Evolutionary conservation across 1,140 invertebrate species (phyloP).

Genomic region (Drosophila littoralis): DNA sequence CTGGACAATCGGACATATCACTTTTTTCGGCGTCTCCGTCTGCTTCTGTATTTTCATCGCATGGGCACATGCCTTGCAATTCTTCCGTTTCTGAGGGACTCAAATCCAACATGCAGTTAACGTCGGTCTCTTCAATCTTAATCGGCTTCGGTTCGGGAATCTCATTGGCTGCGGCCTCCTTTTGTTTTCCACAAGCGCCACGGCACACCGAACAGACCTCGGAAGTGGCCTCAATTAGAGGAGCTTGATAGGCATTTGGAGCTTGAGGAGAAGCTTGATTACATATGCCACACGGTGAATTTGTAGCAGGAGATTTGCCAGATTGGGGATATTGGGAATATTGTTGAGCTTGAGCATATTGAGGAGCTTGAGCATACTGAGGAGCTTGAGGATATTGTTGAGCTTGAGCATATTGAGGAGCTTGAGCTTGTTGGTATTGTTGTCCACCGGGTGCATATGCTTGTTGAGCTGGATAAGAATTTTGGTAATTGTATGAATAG

Average conservation of each 20-base stretch:
- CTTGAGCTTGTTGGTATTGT: not conserved
- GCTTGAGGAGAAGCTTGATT: too few relatives aligned
- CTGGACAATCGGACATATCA: not conserved
- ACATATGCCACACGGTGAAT: too few relatives aligned
- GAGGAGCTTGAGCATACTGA: not conserved
- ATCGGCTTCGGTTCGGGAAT: not conserved
- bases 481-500: too few relatives aligned
- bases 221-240: too few relatives aligned
- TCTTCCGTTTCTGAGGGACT: not conserved
- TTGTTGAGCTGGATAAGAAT: too few relatives aligned
- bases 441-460: not conserved
- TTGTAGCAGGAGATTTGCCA: too few relatives aligned
- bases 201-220: not conserved
- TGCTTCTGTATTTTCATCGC: not conserved
- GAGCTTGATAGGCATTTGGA: too few relatives aligned
- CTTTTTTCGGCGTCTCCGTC: too few relatives aligned
- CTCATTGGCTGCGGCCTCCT: too few relatives aligned
- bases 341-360: not conserved
- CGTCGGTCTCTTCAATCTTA: not conserved
- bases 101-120: not conserved
- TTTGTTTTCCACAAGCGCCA: not conserved
- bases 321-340: too few relatives aligned
- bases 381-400: not conserved
- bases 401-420: not conserved
- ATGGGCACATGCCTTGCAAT: not conserved